Conservation (phyloP, 2,888 invertebrate species). For the Deroplatys truncata region DNA sequence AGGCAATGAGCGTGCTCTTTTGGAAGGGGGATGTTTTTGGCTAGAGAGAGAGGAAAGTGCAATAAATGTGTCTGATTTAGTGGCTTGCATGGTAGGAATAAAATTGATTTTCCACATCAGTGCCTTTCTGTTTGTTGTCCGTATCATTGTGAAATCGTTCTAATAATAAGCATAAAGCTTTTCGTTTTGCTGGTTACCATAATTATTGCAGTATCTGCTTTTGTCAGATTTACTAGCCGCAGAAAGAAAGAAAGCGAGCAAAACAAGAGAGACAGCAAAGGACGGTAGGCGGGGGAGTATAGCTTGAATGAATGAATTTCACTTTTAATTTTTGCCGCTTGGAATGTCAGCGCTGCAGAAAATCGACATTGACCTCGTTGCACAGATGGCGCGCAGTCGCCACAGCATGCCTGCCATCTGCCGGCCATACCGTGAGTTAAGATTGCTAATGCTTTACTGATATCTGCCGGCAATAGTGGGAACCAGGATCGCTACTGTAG, state of each 20-base stretch:
- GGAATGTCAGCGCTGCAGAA: not conserved
- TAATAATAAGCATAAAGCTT: not conserved
- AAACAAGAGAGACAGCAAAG: not conserved
- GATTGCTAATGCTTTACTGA: too few species aligned
- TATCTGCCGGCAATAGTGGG: too few species aligned
- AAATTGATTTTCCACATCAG: too few species aligned
- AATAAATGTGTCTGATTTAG: too few species aligned
- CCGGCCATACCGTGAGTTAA: too few species aligned
- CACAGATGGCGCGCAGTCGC: not conserved
- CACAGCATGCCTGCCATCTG: not conserved
- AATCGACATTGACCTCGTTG: not conserved
- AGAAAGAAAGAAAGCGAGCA: not conserved
- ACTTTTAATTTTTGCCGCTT: not conserved
- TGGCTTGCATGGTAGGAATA: too few species aligned
- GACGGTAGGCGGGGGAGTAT: not conserved
- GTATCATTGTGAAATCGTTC: not conserved
- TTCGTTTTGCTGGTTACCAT: not conserved
- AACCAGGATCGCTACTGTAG: too few species aligned
- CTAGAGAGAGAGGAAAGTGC: too few species aligned
- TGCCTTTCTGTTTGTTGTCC: not conserved
- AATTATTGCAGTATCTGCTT: not conserved
- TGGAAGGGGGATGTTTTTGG: too few species aligned
- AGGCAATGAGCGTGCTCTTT: too few species aligned
- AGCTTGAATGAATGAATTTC: not conserved
- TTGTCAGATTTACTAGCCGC: not conserved